Percentiles rank a stretch among this genome's conserved stretches.
phyloP scores from a whole-genome alignment of 1,140 invertebrate genomes.

The Tyrophagus putrescentiae region DNA sequence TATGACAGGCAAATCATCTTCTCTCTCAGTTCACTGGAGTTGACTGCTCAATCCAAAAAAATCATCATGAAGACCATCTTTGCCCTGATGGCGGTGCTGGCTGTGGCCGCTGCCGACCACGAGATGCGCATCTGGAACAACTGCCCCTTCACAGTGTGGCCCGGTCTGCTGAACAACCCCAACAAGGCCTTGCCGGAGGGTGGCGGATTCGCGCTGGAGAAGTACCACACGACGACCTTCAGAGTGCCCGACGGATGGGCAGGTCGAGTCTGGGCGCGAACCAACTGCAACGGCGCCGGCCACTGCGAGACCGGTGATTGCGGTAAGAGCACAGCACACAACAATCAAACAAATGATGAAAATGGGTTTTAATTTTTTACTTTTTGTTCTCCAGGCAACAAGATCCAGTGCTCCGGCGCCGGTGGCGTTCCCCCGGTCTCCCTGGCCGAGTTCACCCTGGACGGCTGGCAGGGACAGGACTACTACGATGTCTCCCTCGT shows the following conservation, averaged over 20 bases:
- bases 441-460: constrained; percentile 31
- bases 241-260: constrained; percentile 25
- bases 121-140: constrained; percentile 5
- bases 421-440: constrained; percentile 29
- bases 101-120: background rate
- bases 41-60: background rate
- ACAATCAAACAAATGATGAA: too few species aligned
- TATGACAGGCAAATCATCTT: too few species aligned
- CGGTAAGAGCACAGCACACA: too few species aligned
- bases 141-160: constrained; percentile 17
- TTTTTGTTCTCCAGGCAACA: too few species aligned
- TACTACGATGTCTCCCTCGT: constrained; percentile 31
- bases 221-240: constrained; percentile 22
- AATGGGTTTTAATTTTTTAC: too few species aligned
- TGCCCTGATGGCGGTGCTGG: background rate
- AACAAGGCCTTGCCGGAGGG: constrained; percentile 16
- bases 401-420: constrained; percentile 4
- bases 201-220: constrained; percentile 33
- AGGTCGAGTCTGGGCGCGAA: constrained; percentile 34
- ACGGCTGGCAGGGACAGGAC: constrained; percentile 27
- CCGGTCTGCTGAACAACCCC: constrained; percentile 11
- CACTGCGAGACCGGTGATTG: constrained; percentile 35
- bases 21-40: too few species aligned
- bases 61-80: background rate
- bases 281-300: constrained; percentile 31